Base-by-base conservation (phyloP, 2,888 invertebrate genomes). In the Chymomyza procnemis region DNA sequence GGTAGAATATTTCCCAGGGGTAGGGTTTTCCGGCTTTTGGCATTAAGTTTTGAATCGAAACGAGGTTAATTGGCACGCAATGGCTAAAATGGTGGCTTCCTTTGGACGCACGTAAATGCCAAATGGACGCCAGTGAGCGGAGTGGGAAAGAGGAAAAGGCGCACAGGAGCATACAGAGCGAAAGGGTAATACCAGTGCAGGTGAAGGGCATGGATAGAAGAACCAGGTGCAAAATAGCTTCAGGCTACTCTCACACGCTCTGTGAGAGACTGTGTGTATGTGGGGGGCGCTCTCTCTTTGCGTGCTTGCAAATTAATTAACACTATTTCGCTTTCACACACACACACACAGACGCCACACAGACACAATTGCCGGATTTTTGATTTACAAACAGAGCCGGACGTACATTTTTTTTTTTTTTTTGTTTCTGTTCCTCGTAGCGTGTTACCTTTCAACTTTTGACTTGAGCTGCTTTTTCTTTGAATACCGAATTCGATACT, bases 231-330 rank as follows among this genome's bases (percentile, higher is more conserved):
- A 26, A 26, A 26, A 41, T 41, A 41, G 34, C 34, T 41, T 9
- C 12, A 12, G 34, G 34, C 12, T 34, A 34, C 4, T 3, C 22
- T 22, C 22, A 3, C 22, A 3, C 22, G 2, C 2, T 34, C 6
- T 34, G 9, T 34, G 1, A 2, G 9, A 1, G 34, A 6, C 9
- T 34, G 5, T 34, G 9, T 34, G 34, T 55, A 12, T 55, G 55
- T 22, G 19, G n/a, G n/a, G 6, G 16, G 14, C 14, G 22, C n/a
- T 22, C 19, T 2, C 22, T 19, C n/a, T 55, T 55, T 22, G 26
- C 21, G 21, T 55, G 34, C 34, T 41, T 41, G 70, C 67, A 76
- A 81, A 81, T 84, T 80, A 80, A 80, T 80, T 80, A 80, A 80
- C 76, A 74, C 74, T 61, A 72, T 70, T 79, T 69, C 58, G 58